Evolutionary conservation across 2,888 invertebrate genomes (phyloP).

Genomic region (Conus canariensis): DNA sequence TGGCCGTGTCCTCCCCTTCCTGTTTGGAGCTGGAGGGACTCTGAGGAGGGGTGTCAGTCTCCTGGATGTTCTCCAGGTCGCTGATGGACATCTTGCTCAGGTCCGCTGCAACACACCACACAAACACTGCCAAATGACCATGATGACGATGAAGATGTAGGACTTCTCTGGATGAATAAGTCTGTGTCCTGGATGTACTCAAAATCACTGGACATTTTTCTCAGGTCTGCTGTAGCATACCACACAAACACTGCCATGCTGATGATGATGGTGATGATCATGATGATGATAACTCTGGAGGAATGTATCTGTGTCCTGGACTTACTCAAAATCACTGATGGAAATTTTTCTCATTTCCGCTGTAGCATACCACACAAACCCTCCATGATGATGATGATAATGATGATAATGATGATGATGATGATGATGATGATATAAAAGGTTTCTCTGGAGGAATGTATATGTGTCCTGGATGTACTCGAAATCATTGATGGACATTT

Average conservation of each 20-base stretch:
- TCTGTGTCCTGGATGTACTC: too few species aligned
- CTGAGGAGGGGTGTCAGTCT: conserved; percentile 78
- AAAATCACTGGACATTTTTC: conserved; percentile 72
- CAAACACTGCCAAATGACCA: background rate
- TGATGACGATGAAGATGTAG: background rate
- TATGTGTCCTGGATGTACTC: too few species aligned
- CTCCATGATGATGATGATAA: background rate
- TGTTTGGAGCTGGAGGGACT: conserved; percentile 68
- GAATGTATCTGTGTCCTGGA: too few species aligned
- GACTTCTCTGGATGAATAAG: too few species aligned
- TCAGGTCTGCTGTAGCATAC: conserved; percentile 62
- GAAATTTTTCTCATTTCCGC: conserved; percentile 46
- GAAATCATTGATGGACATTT: too few species aligned
- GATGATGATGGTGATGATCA: background rate
- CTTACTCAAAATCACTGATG: too few species aligned
- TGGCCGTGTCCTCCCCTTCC: conserved; percentile 47
- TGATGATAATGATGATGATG: background rate
- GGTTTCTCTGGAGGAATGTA: too few species aligned
- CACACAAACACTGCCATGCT: background rate
- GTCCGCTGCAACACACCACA: conserved; percentile 65
- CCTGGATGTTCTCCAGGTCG: conserved; percentile 79
- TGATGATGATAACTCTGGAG: background rate
- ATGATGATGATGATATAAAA: too few species aligned
- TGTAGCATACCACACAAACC: too few species aligned
- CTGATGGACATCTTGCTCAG: conserved; percentile 78